Conservation (phyloP, 2,888 invertebrate species). For the Plebejus anna region DNA sequence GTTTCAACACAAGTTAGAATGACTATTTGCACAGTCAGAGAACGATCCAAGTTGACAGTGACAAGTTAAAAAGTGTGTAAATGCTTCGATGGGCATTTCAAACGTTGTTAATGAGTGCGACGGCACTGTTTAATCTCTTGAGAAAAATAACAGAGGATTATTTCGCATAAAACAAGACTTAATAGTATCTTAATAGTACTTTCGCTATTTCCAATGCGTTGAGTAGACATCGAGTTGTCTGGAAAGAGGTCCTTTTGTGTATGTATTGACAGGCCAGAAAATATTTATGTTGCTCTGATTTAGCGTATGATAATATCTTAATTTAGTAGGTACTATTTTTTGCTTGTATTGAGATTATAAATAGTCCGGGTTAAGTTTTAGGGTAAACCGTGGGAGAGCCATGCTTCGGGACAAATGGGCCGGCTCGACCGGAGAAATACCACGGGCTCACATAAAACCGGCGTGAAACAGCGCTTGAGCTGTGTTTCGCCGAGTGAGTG, state of each 20-base stretch:
- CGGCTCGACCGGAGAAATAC: too few relatives aligned
- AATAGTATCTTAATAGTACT: not conserved
- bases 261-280: not conserved
- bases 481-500: too few relatives aligned
- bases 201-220: not conserved
- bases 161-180: conserved; percentile 21
- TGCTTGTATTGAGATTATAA: too few relatives aligned
- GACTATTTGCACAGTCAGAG: conserved; percentile 19
- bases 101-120: conserved; percentile 25
- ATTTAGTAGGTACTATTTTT: too few relatives aligned
- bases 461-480: too few relatives aligned
- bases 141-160: conserved; percentile 22
- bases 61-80: conserved; percentile 27
- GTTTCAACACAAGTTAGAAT: conserved; percentile 15
- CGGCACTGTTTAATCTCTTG: conserved; percentile 24
- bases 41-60: conserved; percentile 27
- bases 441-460: too few relatives aligned
- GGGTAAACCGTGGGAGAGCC: too few relatives aligned
- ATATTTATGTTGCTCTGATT: not conserved
- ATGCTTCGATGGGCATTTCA: conserved; percentile 25
- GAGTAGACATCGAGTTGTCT: not conserved
- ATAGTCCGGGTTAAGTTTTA: too few relatives aligned
- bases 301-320: too few relatives aligned
- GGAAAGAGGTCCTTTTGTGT: not conserved
- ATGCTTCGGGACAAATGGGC: too few relatives aligned